Base-by-base conservation (phyloP, 2,113 vertebrate species). In the Lethenteron reissneri region DNA sequence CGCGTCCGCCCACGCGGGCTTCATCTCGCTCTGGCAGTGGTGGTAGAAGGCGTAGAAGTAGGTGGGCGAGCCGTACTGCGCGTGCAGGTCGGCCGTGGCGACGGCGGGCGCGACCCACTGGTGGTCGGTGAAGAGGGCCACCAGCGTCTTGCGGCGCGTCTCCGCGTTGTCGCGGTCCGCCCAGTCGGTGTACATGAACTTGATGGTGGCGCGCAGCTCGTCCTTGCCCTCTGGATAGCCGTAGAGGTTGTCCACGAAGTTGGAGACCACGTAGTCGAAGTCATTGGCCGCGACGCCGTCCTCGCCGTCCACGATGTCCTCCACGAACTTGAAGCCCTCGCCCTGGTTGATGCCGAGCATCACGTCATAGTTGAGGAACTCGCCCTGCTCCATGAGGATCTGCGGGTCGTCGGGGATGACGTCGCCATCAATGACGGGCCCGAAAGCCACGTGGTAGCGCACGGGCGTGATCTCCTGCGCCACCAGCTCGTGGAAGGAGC, bases 131-230 rank as follows among this genome's bases (percentile, higher is more conserved):
- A 99, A 97, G 57, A 99, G 85, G 9, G 92, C 92, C 80, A 99
- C 91, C 76, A 97, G 80, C 1, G 94, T 99, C 79, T 99, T 99
- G 15, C 94, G 83, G 10, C 94, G 86, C 2, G 91, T 99, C 79
- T 97, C 94, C 0, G 90, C 90, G 77, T 99, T 99, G 81, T 99
- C 92, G 58, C 91, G 83, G 79, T 99, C 94, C 0, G 94, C 94
- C 94, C 94, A 99, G 81, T 99, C 94, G 0, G 94, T 99, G 80
- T 99, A 99, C 94, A 99, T 99, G 78, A 99, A 99, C 78, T 97
- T 95, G 77, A 99, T 99, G 79, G 94, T 99, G 76, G 96, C 94
- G 71, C 94, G 82, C 73, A 99, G 80, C 1, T 90, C 95, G 77
- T 99, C 94, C 75, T 99, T 99, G 64, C 94, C 92, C 80, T 99